A percentile compares a stretch with the other conserved stretches of the same genome.
Evolutionary conservation across 2,113 vertebrate genomes (phyloP).

Genomic region (Dromiciops gliroides): DNA sequence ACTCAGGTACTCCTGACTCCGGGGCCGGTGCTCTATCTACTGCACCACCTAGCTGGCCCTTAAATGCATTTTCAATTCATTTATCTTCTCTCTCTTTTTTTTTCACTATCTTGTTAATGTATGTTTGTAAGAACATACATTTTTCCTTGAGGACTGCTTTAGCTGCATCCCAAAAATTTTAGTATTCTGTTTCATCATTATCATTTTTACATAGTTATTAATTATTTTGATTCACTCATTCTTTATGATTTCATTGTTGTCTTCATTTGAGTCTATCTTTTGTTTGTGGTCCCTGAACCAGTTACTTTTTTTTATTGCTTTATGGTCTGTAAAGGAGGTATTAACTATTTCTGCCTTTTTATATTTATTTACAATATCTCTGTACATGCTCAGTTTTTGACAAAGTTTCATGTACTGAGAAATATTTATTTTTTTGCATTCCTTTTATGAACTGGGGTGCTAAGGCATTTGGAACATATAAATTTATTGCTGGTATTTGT

Average conservation of each 20-base stretch:
- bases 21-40: too few relatives aligned
- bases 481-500: background rate
- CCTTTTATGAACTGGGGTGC: background rate
- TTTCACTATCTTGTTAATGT: background rate
- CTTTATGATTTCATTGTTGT: background rate
- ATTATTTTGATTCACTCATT: background rate
- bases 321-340: background rate
- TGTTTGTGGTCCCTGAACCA: background rate
- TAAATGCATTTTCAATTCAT: background rate
- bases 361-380: background rate
- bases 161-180: background rate
- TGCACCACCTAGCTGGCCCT: too few relatives aligned
- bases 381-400: background rate
- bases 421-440: background rate
- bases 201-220: background rate
- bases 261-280: background rate
- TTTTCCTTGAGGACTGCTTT: too few relatives aligned
- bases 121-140: background rate
- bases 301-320: background rate
- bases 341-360: background rate
- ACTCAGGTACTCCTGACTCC: too few relatives aligned
- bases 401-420: background rate
- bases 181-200: background rate
- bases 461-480: background rate
- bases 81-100: too few relatives aligned